phyloP scores from a whole-genome alignment of 1,140 invertebrate species.

The Drosophila serrata region DNA sequence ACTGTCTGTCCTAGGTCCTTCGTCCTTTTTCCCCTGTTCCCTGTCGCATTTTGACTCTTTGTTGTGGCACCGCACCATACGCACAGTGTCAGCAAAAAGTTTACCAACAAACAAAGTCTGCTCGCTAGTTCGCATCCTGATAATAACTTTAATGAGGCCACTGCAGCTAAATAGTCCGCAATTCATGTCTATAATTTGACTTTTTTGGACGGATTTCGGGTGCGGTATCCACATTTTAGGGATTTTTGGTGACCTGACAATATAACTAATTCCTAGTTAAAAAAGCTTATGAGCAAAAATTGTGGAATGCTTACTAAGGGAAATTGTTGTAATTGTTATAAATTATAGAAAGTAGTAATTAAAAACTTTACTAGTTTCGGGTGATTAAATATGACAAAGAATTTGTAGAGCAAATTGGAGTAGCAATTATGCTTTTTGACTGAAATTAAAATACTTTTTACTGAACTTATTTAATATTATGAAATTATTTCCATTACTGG shows the following conservation, averaged over 20 bases:
- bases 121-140: constrained; percentile 1
- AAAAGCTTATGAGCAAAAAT: constrained; percentile 7
- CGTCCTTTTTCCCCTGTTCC: background rate
- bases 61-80: constrained; percentile 19
- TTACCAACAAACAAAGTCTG: constrained; percentile 29
- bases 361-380: background rate
- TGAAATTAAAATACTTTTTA: background rate
- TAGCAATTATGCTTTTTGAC: background rate
- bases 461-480: no score
- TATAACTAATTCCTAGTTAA: constrained; percentile 17
- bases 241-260: constrained; percentile 8
- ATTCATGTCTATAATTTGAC: constrained; percentile 45
- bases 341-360: background rate
- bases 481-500: background rate
- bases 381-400: background rate
- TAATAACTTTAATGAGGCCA: constrained; percentile 50
- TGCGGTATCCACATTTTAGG: constrained; percentile 11
- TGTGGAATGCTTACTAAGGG: constrained; percentile 8
- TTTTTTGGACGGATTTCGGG: constrained; percentile 24
- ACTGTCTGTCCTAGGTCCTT: background rate
- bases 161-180: constrained; percentile 19
- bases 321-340: background rate
- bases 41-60: constrained; percentile 11
- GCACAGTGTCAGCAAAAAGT: constrained; percentile 55
- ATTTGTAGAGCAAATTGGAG: background rate